Evolutionary conservation across 1,140 invertebrate genomes (phyloP).

Genomic region (Hylaeus volcanicus): DNA sequence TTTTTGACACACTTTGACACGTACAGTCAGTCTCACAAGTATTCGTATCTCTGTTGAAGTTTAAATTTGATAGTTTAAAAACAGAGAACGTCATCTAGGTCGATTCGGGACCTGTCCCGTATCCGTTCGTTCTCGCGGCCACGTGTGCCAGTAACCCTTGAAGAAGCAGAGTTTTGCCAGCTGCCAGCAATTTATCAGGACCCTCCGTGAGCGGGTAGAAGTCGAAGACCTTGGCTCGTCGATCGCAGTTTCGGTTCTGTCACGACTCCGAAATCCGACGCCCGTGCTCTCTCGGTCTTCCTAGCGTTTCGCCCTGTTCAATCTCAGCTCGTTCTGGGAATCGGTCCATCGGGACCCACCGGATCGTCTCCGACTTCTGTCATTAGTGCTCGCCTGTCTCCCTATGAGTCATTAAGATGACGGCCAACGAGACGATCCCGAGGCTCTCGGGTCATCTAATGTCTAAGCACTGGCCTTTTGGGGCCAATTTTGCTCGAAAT

Average conservation of each 20-base stretch:
- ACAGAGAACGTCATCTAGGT: too few relatives aligned
- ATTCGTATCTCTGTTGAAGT: too few relatives aligned
- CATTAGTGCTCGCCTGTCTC: slow-evolving; percentile 20
- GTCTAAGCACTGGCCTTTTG: not conserved
- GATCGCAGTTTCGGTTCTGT: slow-evolving; percentile 53
- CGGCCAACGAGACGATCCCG: slow-evolving; percentile 1
- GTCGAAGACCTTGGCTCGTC: slow-evolving; percentile 47
- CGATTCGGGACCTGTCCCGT: not conserved
- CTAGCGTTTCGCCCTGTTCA: slow-evolving; percentile 1
- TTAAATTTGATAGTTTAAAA: not conserved
- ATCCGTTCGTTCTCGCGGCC: slow-evolving; percentile 13
- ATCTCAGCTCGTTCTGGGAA: slow-evolving; percentile 32
- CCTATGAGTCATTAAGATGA: slow-evolving; percentile 38
- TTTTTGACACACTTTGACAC: too few relatives aligned
- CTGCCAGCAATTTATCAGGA: slow-evolving; percentile 60
- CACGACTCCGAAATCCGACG: slow-evolving; percentile 28
- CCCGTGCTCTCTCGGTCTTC: not conserved
- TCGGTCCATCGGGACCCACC: slow-evolving; percentile 49
- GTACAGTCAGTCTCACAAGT: too few relatives aligned
- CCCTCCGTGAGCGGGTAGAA: slow-evolving; percentile 37
- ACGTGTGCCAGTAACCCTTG: slow-evolving; percentile 60
- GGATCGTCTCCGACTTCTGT: slow-evolving; percentile 47
- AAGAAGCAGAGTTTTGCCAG: slow-evolving; percentile 56
- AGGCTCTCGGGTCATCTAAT: not conserved
- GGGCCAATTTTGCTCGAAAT: not conserved